Evolutionary conservation across 2,113 vertebrate genomes (phyloP), one percentile per base, ranked within the genome.

Genomic region (Solea senegalensis): DNA sequence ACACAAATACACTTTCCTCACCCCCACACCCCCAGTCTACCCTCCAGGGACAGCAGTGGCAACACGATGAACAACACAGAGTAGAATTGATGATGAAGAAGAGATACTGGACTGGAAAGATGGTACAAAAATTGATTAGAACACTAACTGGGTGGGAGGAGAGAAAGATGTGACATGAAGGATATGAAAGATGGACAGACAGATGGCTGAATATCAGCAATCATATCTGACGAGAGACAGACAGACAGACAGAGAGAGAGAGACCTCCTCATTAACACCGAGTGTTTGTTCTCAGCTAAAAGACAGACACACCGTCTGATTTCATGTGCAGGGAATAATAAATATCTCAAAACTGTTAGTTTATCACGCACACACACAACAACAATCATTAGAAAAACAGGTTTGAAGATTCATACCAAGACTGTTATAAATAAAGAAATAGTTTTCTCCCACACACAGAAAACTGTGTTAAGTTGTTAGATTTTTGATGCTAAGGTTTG

Each of bases 261-360:
- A 55, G 43, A 65, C 43, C 2, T 1, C 13, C 40, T 72, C 8
- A 49, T 61, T 71, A 69, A 44, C 3, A 3, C 3, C 12, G 21
- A 21, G 66, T 72, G 56, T 70, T 43, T 74, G 8, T 60, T 12
- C 3, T 65, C 7, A 51, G 26, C 49, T 6, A 44, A 80, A 53
- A 73, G 59, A 56, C 39, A 0, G 41, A 54, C 60, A 41, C 21
- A 43, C 41, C 41, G 0, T 72, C 56, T 72, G 44, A 72, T 67
- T 67, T 67, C 63, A 56, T 72, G 57, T 7, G 34, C 68, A 50
- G 26, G 50, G 65, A 72, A 78, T 61, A 61, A 66, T 54, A 34
- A 28, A 70, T 12, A 16, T 21, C 1, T 0, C 49, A 55, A 7
- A 27, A 26, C 27, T 65, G 48, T 65, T 65, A 27, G 14, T 21